Evolutionary conservation across 2,888 invertebrate species (phyloP).

Genomic region (Eupithecia vulgata): DNA sequence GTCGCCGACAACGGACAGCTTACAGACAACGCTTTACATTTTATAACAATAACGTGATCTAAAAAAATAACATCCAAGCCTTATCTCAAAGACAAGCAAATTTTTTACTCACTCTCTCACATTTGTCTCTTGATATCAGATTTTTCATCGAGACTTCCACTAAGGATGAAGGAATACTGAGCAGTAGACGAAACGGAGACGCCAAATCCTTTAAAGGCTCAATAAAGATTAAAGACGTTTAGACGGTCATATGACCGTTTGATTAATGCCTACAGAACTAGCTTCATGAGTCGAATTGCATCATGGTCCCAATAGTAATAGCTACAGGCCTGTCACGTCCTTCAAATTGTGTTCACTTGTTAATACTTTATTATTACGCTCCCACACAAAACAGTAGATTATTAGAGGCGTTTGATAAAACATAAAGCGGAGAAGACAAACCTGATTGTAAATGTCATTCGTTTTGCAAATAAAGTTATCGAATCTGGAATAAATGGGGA

Average conservation of each 20-base stretch:
- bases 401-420: neutral
- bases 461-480: neutral
- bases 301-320: constrained; percentile 27
- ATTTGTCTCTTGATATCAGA: neutral
- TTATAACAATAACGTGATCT: neutral
- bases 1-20: constrained; percentile 46
- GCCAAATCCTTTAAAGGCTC: constrained; percentile 14
- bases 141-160: neutral
- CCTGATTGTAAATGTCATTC: neutral
- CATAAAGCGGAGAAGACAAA: neutral
- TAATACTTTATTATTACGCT: constrained; percentile 26
- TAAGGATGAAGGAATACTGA: neutral
- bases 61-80: neutral
- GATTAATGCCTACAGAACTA: constrained; percentile 24
- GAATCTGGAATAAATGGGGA: neutral
- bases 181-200: neutral
- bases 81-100: neutral
- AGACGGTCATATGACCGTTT: constrained; percentile 37
- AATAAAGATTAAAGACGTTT: constrained; percentile 31
- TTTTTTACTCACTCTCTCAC: neutral
- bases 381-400: constrained; percentile 4
- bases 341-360: constrained; percentile 30
- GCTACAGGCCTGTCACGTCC: constrained; percentile 23
- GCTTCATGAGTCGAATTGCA: constrained; percentile 30
- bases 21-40: neutral